Conservation (phyloP, 2,797 vertebrate genomes). For the Pseudocheirus occidentalis region DNA sequence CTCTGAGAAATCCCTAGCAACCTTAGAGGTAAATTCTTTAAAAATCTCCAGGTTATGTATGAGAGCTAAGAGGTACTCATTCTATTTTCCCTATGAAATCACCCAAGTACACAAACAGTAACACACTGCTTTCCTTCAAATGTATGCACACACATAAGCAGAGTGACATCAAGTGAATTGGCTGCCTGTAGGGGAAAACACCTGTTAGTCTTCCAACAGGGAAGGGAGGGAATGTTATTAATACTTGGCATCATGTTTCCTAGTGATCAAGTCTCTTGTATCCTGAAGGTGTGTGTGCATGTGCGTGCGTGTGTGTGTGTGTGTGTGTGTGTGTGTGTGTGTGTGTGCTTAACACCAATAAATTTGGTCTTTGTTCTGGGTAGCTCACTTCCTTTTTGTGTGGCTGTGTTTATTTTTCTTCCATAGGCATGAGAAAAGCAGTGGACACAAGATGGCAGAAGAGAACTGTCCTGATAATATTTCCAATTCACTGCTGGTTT, state of each 20-base stretch:
- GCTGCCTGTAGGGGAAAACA: not conserved
- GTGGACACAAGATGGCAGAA: slow-evolving; percentile 53
- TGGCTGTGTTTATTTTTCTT: not conserved
- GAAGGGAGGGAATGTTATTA: not conserved
- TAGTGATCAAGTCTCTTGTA: not conserved
- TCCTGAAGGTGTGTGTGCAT: not conserved
- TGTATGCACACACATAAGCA: not conserved
- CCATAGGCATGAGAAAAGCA: not conserved
- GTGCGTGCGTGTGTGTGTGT: not conserved
- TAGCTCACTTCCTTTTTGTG: not conserved
- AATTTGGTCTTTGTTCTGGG: not conserved
- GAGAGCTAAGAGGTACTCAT: not conserved
- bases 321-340: not conserved
- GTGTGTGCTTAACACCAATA: not conserved
- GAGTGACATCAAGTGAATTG: not conserved
- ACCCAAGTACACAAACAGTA: not conserved
- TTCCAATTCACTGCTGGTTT: not conserved
- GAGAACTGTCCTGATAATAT: not conserved
- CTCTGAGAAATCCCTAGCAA: rapidly evolving
- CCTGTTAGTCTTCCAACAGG: not conserved
- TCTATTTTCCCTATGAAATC: not conserved
- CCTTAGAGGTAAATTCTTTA: not conserved
- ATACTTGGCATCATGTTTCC: not conserved
- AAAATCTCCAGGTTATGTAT: not conserved
- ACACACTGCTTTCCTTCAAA: not conserved